Base-by-base conservation (phyloP, 2,113 vertebrate species). In the Oncorhynchus tshawytscha region DNA sequence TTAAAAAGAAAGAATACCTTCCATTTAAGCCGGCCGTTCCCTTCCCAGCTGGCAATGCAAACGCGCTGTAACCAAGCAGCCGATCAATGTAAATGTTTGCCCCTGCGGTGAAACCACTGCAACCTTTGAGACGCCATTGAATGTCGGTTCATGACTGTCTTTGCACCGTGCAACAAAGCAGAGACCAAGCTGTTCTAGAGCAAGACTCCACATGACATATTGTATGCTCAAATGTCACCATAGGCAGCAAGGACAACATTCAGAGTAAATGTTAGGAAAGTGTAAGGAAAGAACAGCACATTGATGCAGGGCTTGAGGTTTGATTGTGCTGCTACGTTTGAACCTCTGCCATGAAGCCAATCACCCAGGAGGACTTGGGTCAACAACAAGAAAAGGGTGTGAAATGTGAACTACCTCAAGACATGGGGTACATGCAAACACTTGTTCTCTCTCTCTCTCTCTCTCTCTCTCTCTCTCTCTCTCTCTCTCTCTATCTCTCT, bases 1-100 rank as follows among this genome's bases (percentile, higher is more conserved):
- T 83, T 88, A 82, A 92, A 91, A 82, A 59, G n/a, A 71, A 70
- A 83, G 62, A 84, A 83, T 78, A 69, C 71, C 64, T 82, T 76
- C 70, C 74, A 6, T 92, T 90, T 82, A 77, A 78, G 79, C 69
- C 45, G 20, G 73, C 31, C 11, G 72, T 78, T 70, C 77, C 11
- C 73, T 78, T 70, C 78, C 81, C 85, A 82, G 85, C 77, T 84
- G 84, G 82, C 76, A 86, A 73, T 77, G 83, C 75, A 88, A 89
- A 84, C 66, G 67, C 72, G 11, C 73, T 76, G 90, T 88, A 82
- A 85, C 87, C 81, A 84, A 78, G 85, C 81, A 85, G 79, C 84
- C 73, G 57, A 82, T 89, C 78, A 80, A 74, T 81, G 86, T 87
- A 72, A 90, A 89, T 84, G 79, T 85, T 80, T 74, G 8, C 57